Base-by-base conservation (phyloP, 2,888 invertebrate species). In the Mesorhabditis sp. region DNA sequence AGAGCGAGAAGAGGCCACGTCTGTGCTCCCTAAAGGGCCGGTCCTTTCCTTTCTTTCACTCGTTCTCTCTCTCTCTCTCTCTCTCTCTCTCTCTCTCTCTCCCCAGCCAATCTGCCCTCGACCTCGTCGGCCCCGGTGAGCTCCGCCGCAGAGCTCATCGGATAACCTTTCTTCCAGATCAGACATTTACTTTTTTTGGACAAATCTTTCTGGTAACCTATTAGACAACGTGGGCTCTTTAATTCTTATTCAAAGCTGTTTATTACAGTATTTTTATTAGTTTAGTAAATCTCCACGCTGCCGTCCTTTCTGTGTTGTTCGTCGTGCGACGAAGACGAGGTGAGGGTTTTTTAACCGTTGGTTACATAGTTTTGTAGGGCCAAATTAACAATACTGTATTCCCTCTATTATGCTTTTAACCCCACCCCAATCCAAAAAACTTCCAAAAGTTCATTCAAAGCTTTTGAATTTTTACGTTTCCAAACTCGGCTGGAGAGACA, bases 251-350 rank as follows among this genome's bases (percentile, higher is more conserved):
- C 58, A 50, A 50, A 13, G 58, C n/a, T 50, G n/a, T 50, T 50
- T 50, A 50, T 50, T 50, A 13, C n/a, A 50, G 7, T 13, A 50
- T n/a, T 50, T n/a, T 10, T 13, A 10, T n/a, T 13, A 50, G 58
- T 50, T 50, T 50, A 50, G 58, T 10, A 50, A 50, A 13, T 50
- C 58, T 13, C n/a, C 58, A 50, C 58, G 58, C 58, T 50, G 58
- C 7, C 10, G 58, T 50, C 58, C 10, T 13, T 50, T 13, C n/a
- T 50, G 58, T 50, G 58, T 50, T 50, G 58, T n/a, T 50, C 58
- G 58, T 50, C 58, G 58, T n/a, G 1, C n/a, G 58, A 50, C 58
- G 58, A 50, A 10, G 58, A 50, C 7, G 58, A 50, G 58, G 58
- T 50, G 7, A 13, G 10, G 13, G 50, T 50, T 50, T 50, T 10